Evolutionary conservation across 1,140 invertebrate species (phyloP).

Genomic region (Dreissena polymorpha): DNA sequence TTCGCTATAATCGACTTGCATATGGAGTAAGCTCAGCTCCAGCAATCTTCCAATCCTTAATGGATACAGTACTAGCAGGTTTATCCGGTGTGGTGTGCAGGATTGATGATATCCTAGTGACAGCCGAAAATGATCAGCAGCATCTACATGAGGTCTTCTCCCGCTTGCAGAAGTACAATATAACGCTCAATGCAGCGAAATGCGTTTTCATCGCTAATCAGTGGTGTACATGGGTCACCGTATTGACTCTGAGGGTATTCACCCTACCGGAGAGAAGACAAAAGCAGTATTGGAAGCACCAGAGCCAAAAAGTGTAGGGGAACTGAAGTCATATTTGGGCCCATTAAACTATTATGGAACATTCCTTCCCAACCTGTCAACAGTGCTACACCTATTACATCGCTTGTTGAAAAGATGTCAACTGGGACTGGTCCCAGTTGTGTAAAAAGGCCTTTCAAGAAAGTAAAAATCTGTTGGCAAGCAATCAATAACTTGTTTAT

Average conservation of each 20-base stretch:
- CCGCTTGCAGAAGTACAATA: conserved; percentile 16
- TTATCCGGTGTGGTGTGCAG: conserved; percentile 18
- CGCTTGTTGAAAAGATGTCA: conserved; percentile 16
- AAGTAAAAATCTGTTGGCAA: conserved; percentile 4
- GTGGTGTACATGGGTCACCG: conserved; percentile 36
- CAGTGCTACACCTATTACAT: conserved; percentile 39
- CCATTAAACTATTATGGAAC: conserved; percentile 51
- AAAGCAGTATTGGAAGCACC: conserved; percentile 37
- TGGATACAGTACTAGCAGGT: conserved; percentile 23
- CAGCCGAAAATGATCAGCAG: background rate
- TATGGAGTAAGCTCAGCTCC: conserved; percentile 24
- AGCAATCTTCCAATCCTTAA: conserved; percentile 37
- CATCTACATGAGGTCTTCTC: conserved; percentile 26
- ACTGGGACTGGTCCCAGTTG: background rate
- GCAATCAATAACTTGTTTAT: background rate
- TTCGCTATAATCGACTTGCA: conserved; percentile 61
- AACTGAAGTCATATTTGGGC: conserved; percentile 53
- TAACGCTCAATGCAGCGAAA: conserved; percentile 25
- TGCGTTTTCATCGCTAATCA: conserved; percentile 7
- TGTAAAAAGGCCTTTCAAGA: conserved; percentile 11
- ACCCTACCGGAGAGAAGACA: conserved; percentile 40
- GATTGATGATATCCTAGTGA: conserved; percentile 53
- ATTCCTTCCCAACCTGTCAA: conserved; percentile 50
- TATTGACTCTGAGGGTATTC: conserved; percentile 43
- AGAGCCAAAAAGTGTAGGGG: conserved; percentile 34